A percentile compares a stretch with the other conserved stretches of the same genome.
These are phyloP conservation scores for Taeniopygia guttata DNA, from an alignment of 2,797 vertebrate genomes.

Conservation along the genomic window DNA sequence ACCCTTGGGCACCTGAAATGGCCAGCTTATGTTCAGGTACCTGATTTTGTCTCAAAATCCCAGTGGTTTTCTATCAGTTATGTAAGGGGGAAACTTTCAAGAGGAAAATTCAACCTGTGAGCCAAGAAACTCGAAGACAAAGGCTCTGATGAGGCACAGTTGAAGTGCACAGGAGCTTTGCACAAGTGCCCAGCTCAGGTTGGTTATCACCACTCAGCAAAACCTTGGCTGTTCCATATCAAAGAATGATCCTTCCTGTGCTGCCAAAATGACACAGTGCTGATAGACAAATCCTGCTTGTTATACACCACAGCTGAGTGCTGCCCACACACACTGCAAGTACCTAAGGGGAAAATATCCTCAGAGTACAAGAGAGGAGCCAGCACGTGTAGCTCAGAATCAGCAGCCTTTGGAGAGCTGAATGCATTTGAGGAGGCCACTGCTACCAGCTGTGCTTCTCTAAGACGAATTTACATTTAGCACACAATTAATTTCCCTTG, in stretches of 20 bases:
- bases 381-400: background rate
- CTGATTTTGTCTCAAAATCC: background rate
- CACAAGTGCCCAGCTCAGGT: background rate
- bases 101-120: background rate
- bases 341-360: slow-evolving; percentile 4
- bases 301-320: background rate
- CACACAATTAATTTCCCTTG: slow-evolving; percentile 30
- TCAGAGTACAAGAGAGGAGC: background rate
- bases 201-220: background rate
- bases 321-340: background rate
- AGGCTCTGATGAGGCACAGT: background rate
- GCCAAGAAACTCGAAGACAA: background rate
- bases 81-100: background rate
- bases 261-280: background rate
- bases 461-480: slow-evolving; percentile 34
- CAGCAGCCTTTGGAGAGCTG: slow-evolving; percentile 40
- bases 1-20: background rate
- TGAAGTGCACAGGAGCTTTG: background rate
- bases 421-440: slow-evolving; percentile 44
- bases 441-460: slow-evolving; percentile 23
- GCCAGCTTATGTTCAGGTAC: background rate
- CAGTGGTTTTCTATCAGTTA: background rate
- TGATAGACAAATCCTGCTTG: background rate
- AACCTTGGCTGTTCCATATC: background rate
- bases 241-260: background rate